phyloP scores from a whole-genome alignment of 2,888 invertebrate species.

The Cantharis rufa region DNA sequence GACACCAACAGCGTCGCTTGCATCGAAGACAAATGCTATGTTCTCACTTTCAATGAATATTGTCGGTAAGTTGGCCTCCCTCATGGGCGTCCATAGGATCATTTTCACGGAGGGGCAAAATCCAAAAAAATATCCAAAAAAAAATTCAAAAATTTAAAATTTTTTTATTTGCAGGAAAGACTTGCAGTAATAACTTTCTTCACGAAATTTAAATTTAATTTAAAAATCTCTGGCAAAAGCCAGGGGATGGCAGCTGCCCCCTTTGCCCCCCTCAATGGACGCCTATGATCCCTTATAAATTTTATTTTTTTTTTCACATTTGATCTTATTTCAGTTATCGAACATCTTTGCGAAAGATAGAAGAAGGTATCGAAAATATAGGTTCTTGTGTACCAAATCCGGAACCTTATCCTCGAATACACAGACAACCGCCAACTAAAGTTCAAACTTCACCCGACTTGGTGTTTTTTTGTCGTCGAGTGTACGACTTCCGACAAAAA shows the following conservation, averaged over 20 bases:
- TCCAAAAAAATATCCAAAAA: too few relatives aligned
- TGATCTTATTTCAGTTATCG: constrained; percentile 71
- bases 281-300: too few relatives aligned
- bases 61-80: constrained; percentile 74
- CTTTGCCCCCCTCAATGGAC: too few relatives aligned
- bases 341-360: constrained; percentile 76
- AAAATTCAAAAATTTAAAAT: too few relatives aligned
- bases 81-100: too few relatives aligned
- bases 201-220: too few relatives aligned
- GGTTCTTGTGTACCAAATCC: constrained; percentile 77
- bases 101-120: too few relatives aligned
- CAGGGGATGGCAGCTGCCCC: too few relatives aligned
- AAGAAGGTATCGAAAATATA: constrained; percentile 73
- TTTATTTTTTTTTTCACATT: constrained; percentile 17
- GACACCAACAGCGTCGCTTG: constrained; percentile 96
- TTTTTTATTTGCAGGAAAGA: too few relatives aligned
- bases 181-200: too few relatives aligned
- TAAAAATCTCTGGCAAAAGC: too few relatives aligned
- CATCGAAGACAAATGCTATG: constrained; percentile 97
- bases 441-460: constrained; percentile 74
- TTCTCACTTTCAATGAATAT: constrained; percentile 94
- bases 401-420: constrained; percentile 62
- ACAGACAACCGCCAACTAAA: constrained; percentile 68
- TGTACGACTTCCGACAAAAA: constrained; percentile 93
- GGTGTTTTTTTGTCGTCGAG: constrained; percentile 91